Percentiles rank a stretch among this genome's conserved stretches.
These are phyloP conservation scores for Capitulum mitella DNA, from an alignment of 2,888 invertebrate genomes.

Conservation along the genomic window DNA sequence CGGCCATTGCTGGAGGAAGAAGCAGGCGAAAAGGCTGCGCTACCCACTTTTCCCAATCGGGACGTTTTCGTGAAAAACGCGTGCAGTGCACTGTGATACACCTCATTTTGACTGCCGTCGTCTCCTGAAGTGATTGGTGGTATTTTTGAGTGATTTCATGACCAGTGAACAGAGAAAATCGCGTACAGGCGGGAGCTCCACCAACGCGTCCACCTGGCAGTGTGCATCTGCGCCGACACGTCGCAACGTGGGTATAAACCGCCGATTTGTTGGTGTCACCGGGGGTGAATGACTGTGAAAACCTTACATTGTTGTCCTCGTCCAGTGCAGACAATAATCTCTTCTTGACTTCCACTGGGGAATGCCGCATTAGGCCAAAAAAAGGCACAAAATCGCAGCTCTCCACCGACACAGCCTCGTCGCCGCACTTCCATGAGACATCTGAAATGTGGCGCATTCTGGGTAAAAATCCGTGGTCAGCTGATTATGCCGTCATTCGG, in stretches of 20 bases:
- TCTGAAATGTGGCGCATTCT: constrained; percentile 17
- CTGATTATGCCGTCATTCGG: constrained; percentile 3
- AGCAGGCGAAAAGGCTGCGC: constrained; percentile 24
- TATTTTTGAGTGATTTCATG: background rate
- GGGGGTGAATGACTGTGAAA: background rate
- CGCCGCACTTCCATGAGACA: constrained; percentile 17
- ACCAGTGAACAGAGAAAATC: background rate
- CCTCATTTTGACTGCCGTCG: background rate
- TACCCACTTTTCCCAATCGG: constrained; percentile 5
- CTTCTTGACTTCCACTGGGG: constrained; percentile 26
- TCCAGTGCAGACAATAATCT: constrained; percentile 31
- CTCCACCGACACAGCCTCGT: constrained; percentile 18
- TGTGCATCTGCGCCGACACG: constrained; percentile 16
- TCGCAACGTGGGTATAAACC: constrained; percentile 3
- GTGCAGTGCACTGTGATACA: background rate
- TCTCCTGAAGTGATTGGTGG: background rate
- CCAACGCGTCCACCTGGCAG: constrained; percentile 15
- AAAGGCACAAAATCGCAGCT: constrained; percentile 24
- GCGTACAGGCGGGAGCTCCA: background rate
- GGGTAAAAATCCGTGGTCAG: constrained; percentile 23
- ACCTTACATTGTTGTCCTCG: constrained; percentile 32
- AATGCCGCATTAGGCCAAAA: constrained; percentile 25
- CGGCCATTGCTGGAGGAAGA: constrained; percentile 19
- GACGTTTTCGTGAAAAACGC: background rate
- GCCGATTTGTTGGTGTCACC: background rate